Conservation (phyloP, 2,797 vertebrate species). For the Todus mexicanus region DNA sequence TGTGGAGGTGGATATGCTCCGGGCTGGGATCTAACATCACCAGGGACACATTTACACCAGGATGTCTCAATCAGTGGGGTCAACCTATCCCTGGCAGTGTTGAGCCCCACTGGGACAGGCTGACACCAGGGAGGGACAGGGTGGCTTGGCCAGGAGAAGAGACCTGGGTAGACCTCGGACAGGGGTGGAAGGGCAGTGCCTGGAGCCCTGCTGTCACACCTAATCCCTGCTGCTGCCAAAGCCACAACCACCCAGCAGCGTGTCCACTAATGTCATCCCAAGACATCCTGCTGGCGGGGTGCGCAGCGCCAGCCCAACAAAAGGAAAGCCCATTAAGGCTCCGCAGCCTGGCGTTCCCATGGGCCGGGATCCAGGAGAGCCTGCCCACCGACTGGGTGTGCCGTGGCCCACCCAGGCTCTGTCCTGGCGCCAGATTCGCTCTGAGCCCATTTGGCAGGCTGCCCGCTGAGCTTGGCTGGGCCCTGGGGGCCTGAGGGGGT, state of each 20-base stretch:
- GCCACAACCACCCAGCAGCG: neutral
- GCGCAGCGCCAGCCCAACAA: neutral
- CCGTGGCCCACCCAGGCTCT: slow-evolving; percentile 5
- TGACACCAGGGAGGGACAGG: neutral
- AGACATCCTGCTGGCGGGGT: slow-evolving; percentile 20
- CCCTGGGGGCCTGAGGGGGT: neutral
- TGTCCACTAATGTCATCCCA: neutral
- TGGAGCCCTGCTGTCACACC: neutral
- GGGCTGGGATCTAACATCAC: neutral
- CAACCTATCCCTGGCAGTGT: neutral
- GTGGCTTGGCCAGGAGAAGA: neutral
- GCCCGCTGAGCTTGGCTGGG: rapidly evolving
- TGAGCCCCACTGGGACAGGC: neutral
- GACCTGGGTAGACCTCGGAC: neutral
- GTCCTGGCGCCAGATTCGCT: neutral
- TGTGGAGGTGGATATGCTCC: neutral
- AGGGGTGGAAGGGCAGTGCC: neutral
- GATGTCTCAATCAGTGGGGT: neutral
- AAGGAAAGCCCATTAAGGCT: neutral
- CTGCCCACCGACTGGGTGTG: neutral
- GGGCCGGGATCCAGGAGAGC: neutral
- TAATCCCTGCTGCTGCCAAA: neutral
- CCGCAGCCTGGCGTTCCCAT: neutral
- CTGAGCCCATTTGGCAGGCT: neutral
- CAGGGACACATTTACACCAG: neutral